These are phyloP conservation scores for Todiramphus saurophagus DNA, from an alignment of 2,113 vertebrate genomes.

Conservation along the genomic window DNA sequence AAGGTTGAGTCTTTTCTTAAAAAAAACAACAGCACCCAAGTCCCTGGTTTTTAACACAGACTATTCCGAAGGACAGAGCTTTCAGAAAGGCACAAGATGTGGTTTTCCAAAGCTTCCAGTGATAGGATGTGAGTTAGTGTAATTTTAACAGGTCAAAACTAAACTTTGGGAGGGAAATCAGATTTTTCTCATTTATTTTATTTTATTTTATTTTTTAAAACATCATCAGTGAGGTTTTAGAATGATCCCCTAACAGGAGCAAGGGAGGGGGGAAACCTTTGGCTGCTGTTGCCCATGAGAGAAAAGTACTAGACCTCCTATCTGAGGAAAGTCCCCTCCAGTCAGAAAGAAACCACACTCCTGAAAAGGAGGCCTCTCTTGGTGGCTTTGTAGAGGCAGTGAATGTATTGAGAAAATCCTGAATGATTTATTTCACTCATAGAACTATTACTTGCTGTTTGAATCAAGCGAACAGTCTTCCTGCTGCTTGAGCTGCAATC, in stretches of 20 bases:
- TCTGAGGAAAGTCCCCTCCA: not conserved
- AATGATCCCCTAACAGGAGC: not conserved
- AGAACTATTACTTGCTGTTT: not conserved
- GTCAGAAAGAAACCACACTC: not conserved
- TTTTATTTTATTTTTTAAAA: not conserved
- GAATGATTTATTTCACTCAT: not conserved
- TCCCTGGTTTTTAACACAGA: not conserved
- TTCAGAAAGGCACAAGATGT: not conserved
- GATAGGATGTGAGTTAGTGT: too few relatives aligned
- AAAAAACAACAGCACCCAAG: not conserved
- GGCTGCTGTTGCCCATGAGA: not conserved
- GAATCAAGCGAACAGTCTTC: not conserved
- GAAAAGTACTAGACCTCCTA: not conserved
- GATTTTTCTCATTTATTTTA: not conserved
- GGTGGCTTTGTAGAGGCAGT: not conserved
- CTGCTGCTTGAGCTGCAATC: constrained; percentile 7
- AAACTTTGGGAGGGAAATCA: not conserved
- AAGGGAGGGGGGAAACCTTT: not conserved
- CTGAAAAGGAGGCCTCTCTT: not conserved
- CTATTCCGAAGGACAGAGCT: not conserved
- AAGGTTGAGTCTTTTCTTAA: not conserved
- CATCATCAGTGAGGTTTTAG: not conserved
- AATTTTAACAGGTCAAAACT: not conserved
- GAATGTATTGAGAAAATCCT: not conserved
- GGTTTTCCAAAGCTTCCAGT: not conserved